Evolutionary conservation across 1,140 invertebrate species (phyloP).

Genomic region (Venturia canescens): DNA sequence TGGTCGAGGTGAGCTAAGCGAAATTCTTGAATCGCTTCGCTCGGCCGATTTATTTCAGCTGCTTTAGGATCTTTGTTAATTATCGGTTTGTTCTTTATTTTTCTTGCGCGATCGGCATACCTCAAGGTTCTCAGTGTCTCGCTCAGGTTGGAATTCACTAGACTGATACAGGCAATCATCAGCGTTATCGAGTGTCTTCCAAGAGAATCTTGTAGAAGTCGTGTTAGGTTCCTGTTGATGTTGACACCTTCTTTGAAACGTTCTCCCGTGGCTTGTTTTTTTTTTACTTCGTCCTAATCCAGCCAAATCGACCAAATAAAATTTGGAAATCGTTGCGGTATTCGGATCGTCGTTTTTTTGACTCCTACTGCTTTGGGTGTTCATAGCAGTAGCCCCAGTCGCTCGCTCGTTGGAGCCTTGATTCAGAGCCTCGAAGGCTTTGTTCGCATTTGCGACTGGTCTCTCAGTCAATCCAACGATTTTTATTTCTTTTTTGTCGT

Average conservation of each 20-base stretch:
- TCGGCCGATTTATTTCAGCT: constrained; percentile 83
- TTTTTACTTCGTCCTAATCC: constrained; percentile 95
- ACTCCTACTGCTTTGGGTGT: constrained; percentile 91
- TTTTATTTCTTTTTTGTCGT: constrained; percentile 80
- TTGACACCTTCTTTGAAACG: constrained; percentile 96
- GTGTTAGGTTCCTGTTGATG: constrained; percentile 95
- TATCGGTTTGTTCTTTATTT: constrained; percentile 95
- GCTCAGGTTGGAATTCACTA: constrained; percentile 91
- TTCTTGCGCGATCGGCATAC: constrained; percentile 92
- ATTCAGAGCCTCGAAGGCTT: constrained; percentile 83
- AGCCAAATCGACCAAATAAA: constrained; percentile 94
- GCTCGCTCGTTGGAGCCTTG: constrained; percentile 87
- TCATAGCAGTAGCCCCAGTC: constrained; percentile 96
- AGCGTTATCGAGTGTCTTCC: constrained; percentile 95
- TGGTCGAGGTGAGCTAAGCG: constrained; percentile 79
- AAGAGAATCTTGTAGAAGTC: constrained; percentile 93
- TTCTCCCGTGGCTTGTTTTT: constrained; percentile 93
- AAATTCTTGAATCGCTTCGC: constrained; percentile 82
- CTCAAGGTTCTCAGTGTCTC: constrained; percentile 93
- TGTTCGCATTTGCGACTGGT: constrained; percentile 78
- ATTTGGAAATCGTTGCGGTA: constrained; percentile 85
- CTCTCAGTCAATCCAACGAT: constrained; percentile 84
- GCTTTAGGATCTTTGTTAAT: constrained; percentile 91
- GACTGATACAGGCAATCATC: constrained; percentile 96
- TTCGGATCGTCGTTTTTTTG: constrained; percentile 85